phyloP scores from a whole-genome alignment of 1,140 invertebrate genomes.

The Bombus sibiricus region DNA sequence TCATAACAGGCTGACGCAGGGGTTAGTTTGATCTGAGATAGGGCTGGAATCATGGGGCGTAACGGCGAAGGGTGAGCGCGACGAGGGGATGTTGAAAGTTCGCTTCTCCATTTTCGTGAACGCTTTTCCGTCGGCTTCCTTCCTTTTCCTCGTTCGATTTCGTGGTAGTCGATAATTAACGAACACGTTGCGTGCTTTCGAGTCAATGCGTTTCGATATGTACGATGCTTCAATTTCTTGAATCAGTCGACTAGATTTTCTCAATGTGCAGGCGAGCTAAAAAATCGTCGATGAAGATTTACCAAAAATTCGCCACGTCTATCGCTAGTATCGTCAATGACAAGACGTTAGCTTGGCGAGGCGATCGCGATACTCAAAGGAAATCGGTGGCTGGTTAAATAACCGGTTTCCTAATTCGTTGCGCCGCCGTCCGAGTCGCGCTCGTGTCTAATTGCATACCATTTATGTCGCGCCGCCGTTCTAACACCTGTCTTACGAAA shows the following conservation, averaged over 20 bases:
- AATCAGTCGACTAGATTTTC: background rate
- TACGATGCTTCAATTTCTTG: background rate
- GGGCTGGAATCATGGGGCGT: conserved; percentile 40
- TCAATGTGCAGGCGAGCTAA: background rate
- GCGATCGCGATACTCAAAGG: conserved; percentile 15
- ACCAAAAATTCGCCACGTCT: background rate
- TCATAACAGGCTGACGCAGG: conserved; percentile 29
- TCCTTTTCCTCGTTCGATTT: background rate
- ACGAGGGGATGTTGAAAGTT: conserved; percentile 60
- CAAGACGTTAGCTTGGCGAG: background rate
- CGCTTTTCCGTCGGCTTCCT: background rate
- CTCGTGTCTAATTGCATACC: conserved; percentile 51
- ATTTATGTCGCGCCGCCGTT: conserved; percentile 48
- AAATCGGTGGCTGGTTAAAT: conserved; percentile 48
- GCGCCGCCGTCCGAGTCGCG: conserved; percentile 37
- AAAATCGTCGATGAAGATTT: background rate
- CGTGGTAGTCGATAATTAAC: background rate
- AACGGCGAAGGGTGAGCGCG: conserved; percentile 39
- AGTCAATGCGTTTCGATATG: background rate
- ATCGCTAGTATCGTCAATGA: background rate
- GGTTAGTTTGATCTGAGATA: conserved; percentile 45
- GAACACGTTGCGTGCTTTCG: background rate
- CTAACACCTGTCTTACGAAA: conserved; percentile 56
- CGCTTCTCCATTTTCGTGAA: conserved; percentile 28
- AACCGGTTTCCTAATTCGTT: conserved; percentile 59